Conservation (phyloP, 2,113 vertebrate species). For the Natator depressus region DNA sequence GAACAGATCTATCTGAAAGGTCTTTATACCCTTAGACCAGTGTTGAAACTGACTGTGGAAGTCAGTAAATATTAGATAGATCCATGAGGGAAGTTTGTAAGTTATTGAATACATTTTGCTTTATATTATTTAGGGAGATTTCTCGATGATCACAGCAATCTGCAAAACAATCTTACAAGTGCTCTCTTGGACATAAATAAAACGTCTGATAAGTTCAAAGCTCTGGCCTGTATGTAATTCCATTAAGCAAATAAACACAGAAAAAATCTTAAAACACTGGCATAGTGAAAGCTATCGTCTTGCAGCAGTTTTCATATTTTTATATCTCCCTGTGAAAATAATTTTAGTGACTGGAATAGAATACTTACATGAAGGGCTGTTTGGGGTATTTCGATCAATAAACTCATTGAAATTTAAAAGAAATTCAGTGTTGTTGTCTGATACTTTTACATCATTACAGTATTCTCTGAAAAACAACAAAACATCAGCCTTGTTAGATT, state of each 20-base stretch:
- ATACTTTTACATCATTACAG: conserved; percentile 92
- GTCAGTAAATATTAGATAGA: neutral
- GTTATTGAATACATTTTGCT: neutral
- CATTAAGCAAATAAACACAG: neutral
- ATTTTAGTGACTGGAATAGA: neutral
- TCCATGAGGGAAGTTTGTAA: neutral
- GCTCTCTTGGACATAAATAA: neutral
- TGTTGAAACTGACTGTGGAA: neutral
- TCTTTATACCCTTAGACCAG: neutral
- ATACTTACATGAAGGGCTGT: conserved; percentile 92
- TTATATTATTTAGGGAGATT: neutral
- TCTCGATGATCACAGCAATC: neutral
- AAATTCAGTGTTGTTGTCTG: conserved; percentile 95
- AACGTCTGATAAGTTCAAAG: neutral
- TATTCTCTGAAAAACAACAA: conserved; percentile 88
- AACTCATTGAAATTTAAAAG: conserved; percentile 92
- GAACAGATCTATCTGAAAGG: neutral
- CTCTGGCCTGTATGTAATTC: neutral
- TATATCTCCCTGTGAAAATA: neutral
- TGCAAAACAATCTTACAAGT: neutral
- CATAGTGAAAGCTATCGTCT: neutral
- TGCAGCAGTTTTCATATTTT: neutral
- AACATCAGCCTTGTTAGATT: neutral
- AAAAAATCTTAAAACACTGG: neutral
- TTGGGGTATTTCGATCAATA: conserved; percentile 91